These are phyloP conservation scores for Sebastes cheni DNA, from an alignment of 2,797 vertebrate genomes.

Conservation along the genomic window DNA sequence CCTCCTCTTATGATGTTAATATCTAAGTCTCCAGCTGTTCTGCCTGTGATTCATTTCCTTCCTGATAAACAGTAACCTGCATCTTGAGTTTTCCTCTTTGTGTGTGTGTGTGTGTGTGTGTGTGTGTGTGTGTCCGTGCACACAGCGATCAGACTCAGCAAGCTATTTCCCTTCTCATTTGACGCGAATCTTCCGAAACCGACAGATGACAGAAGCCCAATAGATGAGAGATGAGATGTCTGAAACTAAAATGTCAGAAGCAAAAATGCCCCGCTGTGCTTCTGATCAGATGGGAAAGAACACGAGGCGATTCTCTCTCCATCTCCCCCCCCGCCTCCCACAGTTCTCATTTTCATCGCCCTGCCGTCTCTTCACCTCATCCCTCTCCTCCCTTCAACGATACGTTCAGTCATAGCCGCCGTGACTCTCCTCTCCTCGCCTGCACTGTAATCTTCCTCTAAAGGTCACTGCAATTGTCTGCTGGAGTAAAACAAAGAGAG, in stretches of 20 bases:
- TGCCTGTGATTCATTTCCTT: background rate
- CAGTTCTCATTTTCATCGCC: constrained; percentile 18
- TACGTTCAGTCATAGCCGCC: constrained; percentile 10
- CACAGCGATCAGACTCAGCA: background rate
- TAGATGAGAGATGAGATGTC: constrained; percentile 16
- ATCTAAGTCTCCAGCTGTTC: background rate
- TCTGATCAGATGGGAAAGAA: constrained; percentile 9
- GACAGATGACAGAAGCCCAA: background rate
- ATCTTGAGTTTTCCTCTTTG: background rate
- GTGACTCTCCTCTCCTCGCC: background rate
- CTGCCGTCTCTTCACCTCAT: background rate
- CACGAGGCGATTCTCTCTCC: background rate
- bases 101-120: too few species aligned
- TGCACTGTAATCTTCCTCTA: constrained; percentile 22
- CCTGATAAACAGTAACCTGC: background rate
- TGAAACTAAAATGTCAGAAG: constrained; percentile 19
- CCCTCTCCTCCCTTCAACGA: constrained; percentile 29
- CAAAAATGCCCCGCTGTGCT: constrained; percentile 4
- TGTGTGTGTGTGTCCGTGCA: background rate
- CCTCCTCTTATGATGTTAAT: too few species aligned
- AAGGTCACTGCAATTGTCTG: constrained; percentile 38
- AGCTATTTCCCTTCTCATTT: background rate
- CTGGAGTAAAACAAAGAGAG: constrained; percentile 5
- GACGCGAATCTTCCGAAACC: background rate
- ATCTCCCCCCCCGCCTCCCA: fast-evolving